Base-by-base conservation (phyloP, 2,888 invertebrate species). In the Meganola albula region DNA sequence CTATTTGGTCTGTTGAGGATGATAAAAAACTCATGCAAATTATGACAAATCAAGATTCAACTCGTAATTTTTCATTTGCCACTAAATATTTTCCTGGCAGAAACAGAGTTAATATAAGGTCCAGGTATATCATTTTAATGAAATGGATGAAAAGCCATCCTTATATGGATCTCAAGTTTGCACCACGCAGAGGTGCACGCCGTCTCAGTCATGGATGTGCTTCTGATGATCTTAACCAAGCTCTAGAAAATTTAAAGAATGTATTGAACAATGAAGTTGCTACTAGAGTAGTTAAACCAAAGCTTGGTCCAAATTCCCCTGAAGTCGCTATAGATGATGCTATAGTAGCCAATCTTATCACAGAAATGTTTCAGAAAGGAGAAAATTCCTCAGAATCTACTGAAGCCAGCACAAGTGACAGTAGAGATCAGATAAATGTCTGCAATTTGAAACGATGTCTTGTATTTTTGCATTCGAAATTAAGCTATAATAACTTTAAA, bases 1-100 rank as follows among this genome's bases (percentile, higher is more conserved):
- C 83, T 30, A 71, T 73, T 1, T 93, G 92, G 90, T 87, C 89
- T 0, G 45, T 84, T 1, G 79, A 87, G 10, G 92, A 92, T 45
- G 93, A 93, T 48, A 66, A 65, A 25, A 82, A 82, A 37, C 73
- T 93, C 13, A 51, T 91, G 37, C 70, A 88, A 21, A 68, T 88
- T 12, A 84, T 91, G 86, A 40, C 62, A 54, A 58, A 65, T 79
- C 58, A 88, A 87, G 84, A 76, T 26, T 43, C 58, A 1, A 34
- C 44, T 8, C 48, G 56, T 21, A 73, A 68, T 40, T 86, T 64
- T 64, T 63, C 85, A 0, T 67, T 61, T 31, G 85, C 92, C 32
- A 74, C 88, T 2, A 65, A 75, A 27, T 57, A 71, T 40, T 80
- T 93, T 36, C 74, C 84, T 4, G 79, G 87, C 3, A 89, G 89